Conservation (phyloP, 2,888 invertebrate genomes). For the Sinohyriopsis cumingii region DNA sequence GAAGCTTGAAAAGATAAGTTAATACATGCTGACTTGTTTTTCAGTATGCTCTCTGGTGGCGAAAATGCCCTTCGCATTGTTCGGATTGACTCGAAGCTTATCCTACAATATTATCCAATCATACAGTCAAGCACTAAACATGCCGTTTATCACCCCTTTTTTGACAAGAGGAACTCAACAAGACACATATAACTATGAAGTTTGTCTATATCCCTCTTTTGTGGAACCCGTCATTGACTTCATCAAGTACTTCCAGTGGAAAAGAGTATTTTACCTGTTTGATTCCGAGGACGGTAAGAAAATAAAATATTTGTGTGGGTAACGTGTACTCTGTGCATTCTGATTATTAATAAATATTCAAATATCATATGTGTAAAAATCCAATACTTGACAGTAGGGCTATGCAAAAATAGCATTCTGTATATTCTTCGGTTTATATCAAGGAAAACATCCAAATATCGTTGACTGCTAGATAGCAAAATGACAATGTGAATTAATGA, state of each 20-base stretch:
- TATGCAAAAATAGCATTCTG: too few species aligned
- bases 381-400: too few species aligned
- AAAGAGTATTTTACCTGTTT: conserved; percentile 90
- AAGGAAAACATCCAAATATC: too few species aligned
- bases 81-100: conserved; percentile 56
- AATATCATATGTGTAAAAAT: background rate
- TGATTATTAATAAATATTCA: background rate
- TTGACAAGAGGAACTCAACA: conserved; percentile 46
- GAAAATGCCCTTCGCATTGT: conserved; percentile 57
- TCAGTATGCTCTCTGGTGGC: conserved; percentile 64
- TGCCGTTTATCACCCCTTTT: conserved; percentile 64
- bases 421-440: too few species aligned
- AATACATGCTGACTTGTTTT: conserved; percentile 4
- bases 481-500: too few species aligned
- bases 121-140: conserved; percentile 62
- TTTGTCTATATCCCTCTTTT: conserved; percentile 91
- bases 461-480: too few species aligned
- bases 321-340: too few species aligned
- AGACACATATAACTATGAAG: conserved; percentile 52
- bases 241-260: conserved; percentile 92
- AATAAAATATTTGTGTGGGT: conserved; percentile 44
- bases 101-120: conserved; percentile 65
- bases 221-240: conserved; percentile 96
- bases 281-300: conserved; percentile 88
- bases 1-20: too few species aligned